Evolutionary conservation across 2,888 invertebrate genomes (phyloP).

Genomic region (Apotomis capreana): DNA sequence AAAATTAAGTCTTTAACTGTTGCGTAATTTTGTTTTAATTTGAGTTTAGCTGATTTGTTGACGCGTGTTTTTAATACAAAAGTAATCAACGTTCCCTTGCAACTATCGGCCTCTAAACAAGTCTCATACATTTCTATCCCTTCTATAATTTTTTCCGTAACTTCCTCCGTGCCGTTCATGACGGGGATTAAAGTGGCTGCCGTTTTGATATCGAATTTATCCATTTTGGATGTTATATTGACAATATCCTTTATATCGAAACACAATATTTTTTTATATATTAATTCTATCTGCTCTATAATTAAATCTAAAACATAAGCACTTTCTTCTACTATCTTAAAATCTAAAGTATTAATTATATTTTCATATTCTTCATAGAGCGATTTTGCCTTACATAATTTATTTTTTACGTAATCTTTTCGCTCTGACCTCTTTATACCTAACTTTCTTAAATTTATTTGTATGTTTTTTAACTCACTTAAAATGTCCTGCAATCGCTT

Average conservation of each 20-base stretch:
- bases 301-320: constrained; percentile 13
- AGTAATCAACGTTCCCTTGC: constrained; percentile 13
- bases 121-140: constrained; percentile 13
- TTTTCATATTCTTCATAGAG: constrained; percentile 1
- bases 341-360: neutral
- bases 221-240: constrained; percentile 7
- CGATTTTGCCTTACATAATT: constrained; percentile 4
- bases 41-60: constrained; percentile 28
- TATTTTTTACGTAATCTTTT: neutral
- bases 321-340: constrained; percentile 3
- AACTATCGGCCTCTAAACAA: neutral
- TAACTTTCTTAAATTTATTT: constrained; percentile 26
- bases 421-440: neutral
- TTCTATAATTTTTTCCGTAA: constrained; percentile 15
- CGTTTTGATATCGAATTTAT: constrained; percentile 22
- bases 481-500: constrained; percentile 17
- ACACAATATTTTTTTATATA: constrained; percentile 6
- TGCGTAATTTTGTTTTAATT: constrained; percentile 26
- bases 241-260: neutral
- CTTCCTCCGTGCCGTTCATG: constrained; percentile 8
- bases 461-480: constrained; percentile 22
- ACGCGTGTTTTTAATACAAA: constrained; percentile 30
- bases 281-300: constrained; percentile 11
- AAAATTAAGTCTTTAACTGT: constrained; percentile 4
- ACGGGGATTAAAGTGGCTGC: constrained; percentile 10